A percentile compares a stretch with the other conserved stretches of the same genome.
Conservation (phyloP, 92 coral and sea anemone genomes). For the Umimayanthus kanabou region DNA sequence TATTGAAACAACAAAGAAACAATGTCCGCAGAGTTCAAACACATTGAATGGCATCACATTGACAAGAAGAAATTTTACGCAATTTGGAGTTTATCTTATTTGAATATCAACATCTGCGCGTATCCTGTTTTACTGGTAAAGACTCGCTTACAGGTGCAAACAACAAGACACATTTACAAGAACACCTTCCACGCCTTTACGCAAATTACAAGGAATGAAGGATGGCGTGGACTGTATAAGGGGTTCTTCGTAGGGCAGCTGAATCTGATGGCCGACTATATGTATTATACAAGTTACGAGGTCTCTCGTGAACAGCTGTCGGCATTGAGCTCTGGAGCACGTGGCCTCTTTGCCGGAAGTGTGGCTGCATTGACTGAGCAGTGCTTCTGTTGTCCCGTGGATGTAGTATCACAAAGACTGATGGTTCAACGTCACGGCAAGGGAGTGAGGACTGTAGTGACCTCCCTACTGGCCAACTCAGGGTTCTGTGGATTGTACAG, state of each 20-base stretch:
- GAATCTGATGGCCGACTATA: conserved; percentile 66
- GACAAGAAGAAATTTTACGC: conserved; percentile 69
- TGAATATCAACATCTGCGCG: no score
- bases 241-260: conserved; percentile 74
- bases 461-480: no score
- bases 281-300: conserved; percentile 79
- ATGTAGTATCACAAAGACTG: no score
- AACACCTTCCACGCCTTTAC: conserved; percentile 76
- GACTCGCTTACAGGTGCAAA: conserved; percentile 86
- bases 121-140: conserved; percentile 57
- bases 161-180: conserved; percentile 58
- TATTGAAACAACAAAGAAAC: no score
- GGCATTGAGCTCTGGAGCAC: conserved; percentile 57
- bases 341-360: conserved; percentile 86
- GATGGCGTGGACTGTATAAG: conserved; percentile 76
- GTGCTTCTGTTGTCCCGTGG: not conserved
- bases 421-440: no score
- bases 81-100: no score
- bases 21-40: conserved; percentile 81
- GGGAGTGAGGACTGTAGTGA: no score
- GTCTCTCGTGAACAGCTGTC: conserved; percentile 69
- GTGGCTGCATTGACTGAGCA: conserved; percentile 76
- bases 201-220: conserved; percentile 71
- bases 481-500: no score
- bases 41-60: conserved; percentile 83